Evolutionary conservation across 2,888 invertebrate species (phyloP), one percentile per base, ranked within the genome.

Genomic region (Xestia c-nigrum): DNA sequence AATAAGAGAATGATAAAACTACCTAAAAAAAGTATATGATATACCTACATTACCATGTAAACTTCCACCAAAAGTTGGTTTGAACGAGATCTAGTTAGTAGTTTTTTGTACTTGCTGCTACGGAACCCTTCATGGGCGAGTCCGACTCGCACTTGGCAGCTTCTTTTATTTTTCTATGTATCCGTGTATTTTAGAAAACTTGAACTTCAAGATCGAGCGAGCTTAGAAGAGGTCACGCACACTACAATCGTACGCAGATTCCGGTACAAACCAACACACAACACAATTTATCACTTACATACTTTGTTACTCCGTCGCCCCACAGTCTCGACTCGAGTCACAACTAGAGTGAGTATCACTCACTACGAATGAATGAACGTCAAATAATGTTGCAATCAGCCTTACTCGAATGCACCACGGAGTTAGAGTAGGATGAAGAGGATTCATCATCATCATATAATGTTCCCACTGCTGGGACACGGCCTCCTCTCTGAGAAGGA

Each of bases 281-380:
- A 50, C 14, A 16, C 31, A 71, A 55, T 52, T 24, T 65, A 80
- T 69, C 46, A 77, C 65, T 43, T 52, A 5, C 67, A 65, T 80
- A 80, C 80, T 65, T 80, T 80, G 80, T 80, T 69, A n/a, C 59
- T 55, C 7, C 52, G 80, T 24, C 80, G 80, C 80, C 80, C 19
- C 21, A n/a, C 80, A 46, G 80, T 80, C 79, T 80, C 50, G 61
- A 9, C 4, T 16, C 31, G 40, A 38, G 61, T 38, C 50, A 31
- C 31, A 31, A 1, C 10, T 9, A 43, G 10, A 9, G 43, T 43
- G 43, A 52, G 55, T 63, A 72, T 64, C 57, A 50, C 31, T 43
- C 31, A 67, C 24, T 64, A 46, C 43, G n/a, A n/a, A n/a, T 5
- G 3, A 31, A 55, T 7, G 10, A n/a, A 47, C 24, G 47, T 69